Evolutionary conservation across 2,888 invertebrate species (phyloP).

Genomic region (Volucella inanis): DNA sequence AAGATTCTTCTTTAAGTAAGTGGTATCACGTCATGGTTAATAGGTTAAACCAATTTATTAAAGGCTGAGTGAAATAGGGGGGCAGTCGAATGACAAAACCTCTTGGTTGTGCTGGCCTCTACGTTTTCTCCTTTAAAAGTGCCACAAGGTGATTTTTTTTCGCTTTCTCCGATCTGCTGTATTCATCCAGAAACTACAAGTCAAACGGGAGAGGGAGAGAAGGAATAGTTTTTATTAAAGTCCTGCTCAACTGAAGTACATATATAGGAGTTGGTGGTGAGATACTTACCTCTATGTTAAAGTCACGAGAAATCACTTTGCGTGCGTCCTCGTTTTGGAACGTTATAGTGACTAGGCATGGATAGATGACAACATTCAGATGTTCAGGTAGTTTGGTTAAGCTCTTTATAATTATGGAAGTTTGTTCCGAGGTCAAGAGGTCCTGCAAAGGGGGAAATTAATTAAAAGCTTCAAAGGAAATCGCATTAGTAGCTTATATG

Average conservation of each 20-base stretch:
- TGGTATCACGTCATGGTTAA: slow-evolving; percentile 75
- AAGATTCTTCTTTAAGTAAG: slow-evolving; percentile 62
- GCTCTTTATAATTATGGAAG: slow-evolving; percentile 81
- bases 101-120: slow-evolving; percentile 32
- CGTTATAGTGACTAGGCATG: slow-evolving; percentile 82
- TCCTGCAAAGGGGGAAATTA: slow-evolving; percentile 76
- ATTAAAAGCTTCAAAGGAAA: slow-evolving; percentile 14
- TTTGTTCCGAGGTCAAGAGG: slow-evolving; percentile 82
- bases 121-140: slow-evolving; percentile 78
- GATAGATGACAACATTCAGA: slow-evolving; percentile 82
- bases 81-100: not conserved
- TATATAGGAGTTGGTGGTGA: not conserved
- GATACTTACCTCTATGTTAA: slow-evolving; percentile 81
- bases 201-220: not conserved
- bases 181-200: slow-evolving; percentile 81
- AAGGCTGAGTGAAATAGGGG: slow-evolving; percentile 27
- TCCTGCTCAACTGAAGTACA: not conserved
- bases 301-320: slow-evolving; percentile 81
- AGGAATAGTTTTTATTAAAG: not conserved
- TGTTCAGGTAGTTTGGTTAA: slow-evolving; percentile 82
- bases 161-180: slow-evolving; percentile 82
- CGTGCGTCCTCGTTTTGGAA: slow-evolving; percentile 81
- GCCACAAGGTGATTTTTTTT: slow-evolving; percentile 81
- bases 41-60: slow-evolving; percentile 68
- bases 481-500: not conserved